Evolutionary conservation across 2,113 vertebrate species (phyloP).

Genomic region (Leptobrachium leishanense): DNA sequence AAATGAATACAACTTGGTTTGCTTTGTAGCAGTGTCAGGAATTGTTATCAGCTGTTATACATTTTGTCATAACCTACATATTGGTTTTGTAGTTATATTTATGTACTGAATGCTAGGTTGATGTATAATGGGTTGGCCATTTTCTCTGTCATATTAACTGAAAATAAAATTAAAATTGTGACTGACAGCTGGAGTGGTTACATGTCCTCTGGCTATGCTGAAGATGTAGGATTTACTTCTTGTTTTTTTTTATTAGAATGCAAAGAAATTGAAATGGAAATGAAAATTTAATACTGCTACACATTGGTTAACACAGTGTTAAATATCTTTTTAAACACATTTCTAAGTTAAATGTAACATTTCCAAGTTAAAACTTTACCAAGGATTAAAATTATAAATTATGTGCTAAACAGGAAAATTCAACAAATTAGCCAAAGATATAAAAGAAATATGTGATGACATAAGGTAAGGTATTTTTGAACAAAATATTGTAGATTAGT

Average conservation of each 20-base stretch:
- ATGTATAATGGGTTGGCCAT: too few species aligned
- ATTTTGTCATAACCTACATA: not conserved
- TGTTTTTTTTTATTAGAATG: conserved; percentile 15
- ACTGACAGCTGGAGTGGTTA: conserved; percentile 1
- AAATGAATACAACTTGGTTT: conserved; percentile 30
- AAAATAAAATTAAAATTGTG: conserved; percentile 1
- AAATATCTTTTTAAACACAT: too few species aligned
- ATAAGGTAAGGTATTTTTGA: too few species aligned
- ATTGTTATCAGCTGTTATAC: conserved; percentile 26
- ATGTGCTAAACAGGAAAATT: too few species aligned
- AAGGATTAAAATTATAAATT: too few species aligned
- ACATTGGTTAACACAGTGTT: too few species aligned
- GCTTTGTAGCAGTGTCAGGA: not conserved
- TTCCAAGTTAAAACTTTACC: too few species aligned
- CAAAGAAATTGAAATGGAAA: conserved; percentile 12
- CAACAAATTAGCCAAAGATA: too few species aligned
- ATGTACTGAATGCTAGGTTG: not conserved
- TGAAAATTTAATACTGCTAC: not conserved
- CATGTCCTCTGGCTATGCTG: conserved; percentile 24
- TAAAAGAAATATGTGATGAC: too few species aligned
- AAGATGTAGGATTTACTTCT: conserved; percentile 10
- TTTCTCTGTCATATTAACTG: conserved; percentile 7
- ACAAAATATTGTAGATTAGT: too few species aligned
- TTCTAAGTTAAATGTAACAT: too few species aligned
- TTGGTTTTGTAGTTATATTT: not conserved